Base-by-base conservation (phyloP, 2,888 invertebrate species). In the Microctonus aethiopoides region DNA sequence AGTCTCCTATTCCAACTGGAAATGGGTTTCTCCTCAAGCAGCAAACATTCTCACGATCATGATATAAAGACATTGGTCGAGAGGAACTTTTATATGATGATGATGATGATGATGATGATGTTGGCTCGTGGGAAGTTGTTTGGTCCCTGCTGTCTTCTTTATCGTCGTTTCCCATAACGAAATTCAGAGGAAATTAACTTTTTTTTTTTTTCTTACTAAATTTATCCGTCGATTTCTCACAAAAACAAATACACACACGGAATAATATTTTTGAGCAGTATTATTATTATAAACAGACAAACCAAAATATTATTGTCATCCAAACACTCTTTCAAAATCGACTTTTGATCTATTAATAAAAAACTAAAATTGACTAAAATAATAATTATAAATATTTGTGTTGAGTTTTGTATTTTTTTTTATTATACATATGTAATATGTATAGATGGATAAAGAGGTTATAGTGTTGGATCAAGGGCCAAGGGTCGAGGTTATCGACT, bases 1-100 rank as follows among this genome's bases (percentile, higher is more conserved):
- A 78, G 71, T 81, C 82, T 81, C 83, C 84, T 83, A 81, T 78
- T 84, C 81, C 75, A 77, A 77, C 83, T 83, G 84, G 83, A 83
- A 84, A 84, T 84, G 79, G 71, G 75, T 84, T 84, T 83, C 82
- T 81, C 82, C 80, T 77, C 79, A 81, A 83, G 82, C 81, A 80
- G 78, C 77, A 74, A 79, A 79, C 78, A 81, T 85, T 83, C 84
- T 81, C 83, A 83, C 84, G 81, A 79, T 78, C 77, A 74, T 73
- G 69, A 46, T 46, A 46, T 67, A 72, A 67, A 70, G 69, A 67
- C 39, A 61, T 61, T 46, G 46, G 46, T 59, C 67, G 36, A 36
- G 39, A 62, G 46, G 46, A 46, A 46, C 16, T 46, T 46, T 46
- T 46, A 46, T 46, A 46, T 46, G 46, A 46, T 46, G 46, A n/a